These are phyloP conservation scores for Aurelia coerulea DNA, from an alignment of 30 jellyfish, hydroid and myxozoan species.

Conservation along the genomic window DNA sequence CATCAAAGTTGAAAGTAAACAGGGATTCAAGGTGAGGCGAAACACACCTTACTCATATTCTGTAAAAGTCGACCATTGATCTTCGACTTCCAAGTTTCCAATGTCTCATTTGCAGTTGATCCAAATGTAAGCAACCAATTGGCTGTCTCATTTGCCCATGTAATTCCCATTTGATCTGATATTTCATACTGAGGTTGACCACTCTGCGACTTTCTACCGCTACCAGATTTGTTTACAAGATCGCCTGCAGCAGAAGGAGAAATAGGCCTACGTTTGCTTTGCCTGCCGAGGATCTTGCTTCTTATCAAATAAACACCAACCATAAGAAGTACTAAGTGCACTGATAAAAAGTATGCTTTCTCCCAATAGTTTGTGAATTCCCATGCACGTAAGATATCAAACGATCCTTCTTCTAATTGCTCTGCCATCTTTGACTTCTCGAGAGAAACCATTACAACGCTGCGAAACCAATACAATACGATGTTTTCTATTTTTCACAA, in stretches of 20 bases:
- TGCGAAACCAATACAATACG: not conserved
- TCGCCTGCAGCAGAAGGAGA: conserved; percentile 6
- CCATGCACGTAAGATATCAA: conserved; percentile 54
- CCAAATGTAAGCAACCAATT: conserved; percentile 13
- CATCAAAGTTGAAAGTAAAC: too few species aligned
- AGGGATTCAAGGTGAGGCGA: too few species aligned
- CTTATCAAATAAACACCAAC: conserved; percentile 37
- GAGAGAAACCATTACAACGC: conserved; percentile 5
- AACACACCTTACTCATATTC: conserved; percentile 11
- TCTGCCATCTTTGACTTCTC: conserved; percentile 28
- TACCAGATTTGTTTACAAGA: not conserved
- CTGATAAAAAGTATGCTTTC: conserved; percentile 34
- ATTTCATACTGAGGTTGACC: not conserved
- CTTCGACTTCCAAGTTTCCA: conserved; percentile 45
- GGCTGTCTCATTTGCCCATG: conserved; percentile 42
- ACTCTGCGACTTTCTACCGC: not conserved
- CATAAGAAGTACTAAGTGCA: conserved; percentile 25
- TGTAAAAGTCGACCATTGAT: conserved; percentile 45
- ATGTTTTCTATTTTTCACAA: not conserved
- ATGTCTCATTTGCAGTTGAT: not conserved
- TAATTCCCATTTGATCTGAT: conserved; percentile 1
- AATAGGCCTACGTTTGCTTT: not conserved
- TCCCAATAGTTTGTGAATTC: conserved; percentile 27
- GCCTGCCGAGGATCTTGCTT: conserved; percentile 7
- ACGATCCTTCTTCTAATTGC: conserved; percentile 20